Evolutionary conservation across 2,113 vertebrate genomes (phyloP), one percentile per base, ranked within the genome.

Genomic region (Siniperca knerii): DNA sequence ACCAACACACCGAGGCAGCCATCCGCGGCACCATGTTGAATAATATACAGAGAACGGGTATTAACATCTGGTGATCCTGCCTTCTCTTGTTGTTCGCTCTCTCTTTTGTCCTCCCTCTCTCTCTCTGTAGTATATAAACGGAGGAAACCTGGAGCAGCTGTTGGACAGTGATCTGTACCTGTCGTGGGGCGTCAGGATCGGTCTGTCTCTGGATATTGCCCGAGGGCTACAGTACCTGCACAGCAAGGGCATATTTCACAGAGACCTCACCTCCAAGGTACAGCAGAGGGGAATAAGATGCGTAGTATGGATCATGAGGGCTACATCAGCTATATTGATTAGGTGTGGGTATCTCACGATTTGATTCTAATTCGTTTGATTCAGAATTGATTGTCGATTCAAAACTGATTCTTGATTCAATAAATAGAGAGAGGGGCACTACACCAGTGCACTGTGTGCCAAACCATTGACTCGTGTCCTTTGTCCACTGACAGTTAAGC

Each of bases 211-310:
- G 92, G 97, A 99, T 87, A 97, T 99, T 0, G 96, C 97, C 73
- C 84, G 78, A 0, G 98, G 98, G 37, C 96, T 99, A 15, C 94
- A 91, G 85, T 99, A 99, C 92, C 96, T 99, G 81, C 98, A 99
- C 93, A 96, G 96, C 94, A 99, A 98, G 89, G 98, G 97, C 72
- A 97, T 99, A 83, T 99, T 99, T 90, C 98, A 99, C 93, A 93
- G 98, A 0, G 98, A 99, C 95, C 97, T 99, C 87, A 99, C 98
- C 64, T 99, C 98, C 82, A 99, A 98, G 97, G 98, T 99, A 96
- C 13, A 6, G 62, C n/a, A n/a, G 1, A 6, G 23, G 2, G 29
- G 18, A 7, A 20, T 12, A 9, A 33, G 29, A 11, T 46, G 18
- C 16, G 12, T 57, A 12, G 16, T 20, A 2, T 33, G 16, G 69